phyloP scores from a whole-genome alignment of 2,113 vertebrate genomes.

The Ciconia stormi region DNA sequence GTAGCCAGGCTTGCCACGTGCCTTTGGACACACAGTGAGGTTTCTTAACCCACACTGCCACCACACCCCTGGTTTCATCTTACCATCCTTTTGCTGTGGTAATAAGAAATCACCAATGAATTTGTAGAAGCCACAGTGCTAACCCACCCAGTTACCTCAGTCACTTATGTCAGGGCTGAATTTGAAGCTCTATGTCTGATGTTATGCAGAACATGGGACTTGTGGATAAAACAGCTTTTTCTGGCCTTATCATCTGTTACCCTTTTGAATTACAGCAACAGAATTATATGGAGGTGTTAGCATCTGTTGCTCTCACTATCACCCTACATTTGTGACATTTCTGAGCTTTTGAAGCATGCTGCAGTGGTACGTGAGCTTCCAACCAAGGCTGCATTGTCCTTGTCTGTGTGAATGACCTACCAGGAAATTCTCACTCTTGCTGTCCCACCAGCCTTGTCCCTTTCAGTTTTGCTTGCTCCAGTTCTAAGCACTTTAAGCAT shows the following conservation, averaged over 20 bases:
- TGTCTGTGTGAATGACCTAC: fast-evolving
- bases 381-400: background rate
- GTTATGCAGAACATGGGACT: background rate
- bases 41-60: background rate
- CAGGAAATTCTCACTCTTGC: background rate
- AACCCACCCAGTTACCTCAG: background rate
- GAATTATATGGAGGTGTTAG: background rate
- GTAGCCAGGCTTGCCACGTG: background rate
- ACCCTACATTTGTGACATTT: background rate
- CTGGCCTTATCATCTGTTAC: background rate
- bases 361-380: background rate
- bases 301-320: background rate
- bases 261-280: background rate
- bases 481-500: background rate
- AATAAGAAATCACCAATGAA: background rate
- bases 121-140: background rate
- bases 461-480: background rate
- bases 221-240: background rate
- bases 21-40: background rate
- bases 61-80: background rate
- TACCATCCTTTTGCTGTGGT: background rate
- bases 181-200: background rate
- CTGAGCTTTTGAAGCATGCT: background rate
- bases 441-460: background rate
- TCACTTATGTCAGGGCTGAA: background rate